Evolutionary conservation across 2,797 vertebrate genomes (phyloP).

Genomic region (Danio kyathit): DNA sequence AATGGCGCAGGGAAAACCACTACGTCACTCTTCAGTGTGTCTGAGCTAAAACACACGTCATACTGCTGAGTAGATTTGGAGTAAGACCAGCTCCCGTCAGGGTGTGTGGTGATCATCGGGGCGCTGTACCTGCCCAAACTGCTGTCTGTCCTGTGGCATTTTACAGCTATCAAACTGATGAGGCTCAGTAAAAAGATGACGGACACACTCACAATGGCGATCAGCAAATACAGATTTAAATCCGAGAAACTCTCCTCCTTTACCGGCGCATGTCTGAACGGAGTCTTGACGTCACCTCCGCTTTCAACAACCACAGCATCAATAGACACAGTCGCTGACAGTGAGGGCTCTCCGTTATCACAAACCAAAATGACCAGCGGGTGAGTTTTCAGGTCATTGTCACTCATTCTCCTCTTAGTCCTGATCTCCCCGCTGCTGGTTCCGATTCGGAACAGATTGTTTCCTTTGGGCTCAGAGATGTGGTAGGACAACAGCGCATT

Average conservation of each 20-base stretch:
- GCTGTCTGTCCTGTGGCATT: constrained; percentile 55
- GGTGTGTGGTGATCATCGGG: constrained; percentile 60
- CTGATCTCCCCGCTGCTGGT: constrained; percentile 66
- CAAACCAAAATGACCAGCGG: constrained; percentile 63
- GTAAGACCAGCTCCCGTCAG: constrained; percentile 70
- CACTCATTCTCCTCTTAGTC: constrained; percentile 64
- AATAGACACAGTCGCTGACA: constrained; percentile 58
- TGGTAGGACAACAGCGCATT: constrained; percentile 63
- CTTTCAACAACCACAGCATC: constrained; percentile 57
- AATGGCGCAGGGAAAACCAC: constrained; percentile 66
- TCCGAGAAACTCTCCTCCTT: constrained; percentile 59
- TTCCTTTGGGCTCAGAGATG: constrained; percentile 62
- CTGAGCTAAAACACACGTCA: constrained; percentile 73
- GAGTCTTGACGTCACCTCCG: constrained; percentile 35
- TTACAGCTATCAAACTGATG: constrained; percentile 52
- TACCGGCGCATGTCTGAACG: constrained; percentile 35
- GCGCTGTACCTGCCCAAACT: constrained; percentile 54
- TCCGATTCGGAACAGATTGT: constrained; percentile 63
- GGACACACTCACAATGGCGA: constrained; percentile 55
- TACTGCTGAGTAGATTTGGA: constrained; percentile 74
- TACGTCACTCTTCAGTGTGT: constrained; percentile 70
- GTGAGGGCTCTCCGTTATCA: constrained; percentile 57
- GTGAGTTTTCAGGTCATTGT: constrained; percentile 63
- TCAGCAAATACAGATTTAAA: constrained; percentile 58
- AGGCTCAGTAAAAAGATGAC: constrained; percentile 58